These are phyloP conservation scores for Notocelia uddmanniana DNA, from an alignment of 2,888 invertebrate species.

Conservation along the genomic window DNA sequence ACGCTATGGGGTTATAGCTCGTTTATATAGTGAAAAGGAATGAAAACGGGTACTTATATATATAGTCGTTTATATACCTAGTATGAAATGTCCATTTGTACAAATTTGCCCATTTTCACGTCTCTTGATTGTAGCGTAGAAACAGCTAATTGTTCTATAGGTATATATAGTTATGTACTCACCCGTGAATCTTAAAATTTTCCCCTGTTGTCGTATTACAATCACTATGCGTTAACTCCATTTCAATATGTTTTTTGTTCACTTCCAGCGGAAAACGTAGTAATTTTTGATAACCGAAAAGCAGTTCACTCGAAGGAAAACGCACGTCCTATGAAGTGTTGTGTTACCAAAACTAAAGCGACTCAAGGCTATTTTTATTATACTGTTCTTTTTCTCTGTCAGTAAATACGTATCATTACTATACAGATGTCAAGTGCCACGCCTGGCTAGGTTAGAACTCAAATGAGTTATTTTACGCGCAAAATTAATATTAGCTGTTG, in stretches of 20 bases:
- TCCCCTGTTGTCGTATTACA: not conserved
- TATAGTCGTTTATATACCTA: too few species aligned
- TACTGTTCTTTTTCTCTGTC: not conserved
- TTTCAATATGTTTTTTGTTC: not conserved
- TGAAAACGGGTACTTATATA: too few species aligned
- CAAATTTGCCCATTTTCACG: too few species aligned
- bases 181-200: not conserved
- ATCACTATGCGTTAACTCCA: slow-evolving; percentile 1
- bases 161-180: not conserved
- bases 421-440: not conserved
- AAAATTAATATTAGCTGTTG: too few species aligned
- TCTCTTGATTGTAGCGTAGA: too few species aligned
- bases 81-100: too few species aligned
- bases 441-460: too few species aligned
- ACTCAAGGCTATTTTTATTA: not conserved
- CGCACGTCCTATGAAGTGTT: not conserved
- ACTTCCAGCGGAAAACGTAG: not conserved
- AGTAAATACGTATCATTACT: not conserved
- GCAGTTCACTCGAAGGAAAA: not conserved
- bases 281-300: not conserved
- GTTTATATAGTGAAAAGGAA: too few species aligned
- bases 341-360: slow-evolving; percentile 10
- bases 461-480: too few species aligned
- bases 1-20: too few species aligned
- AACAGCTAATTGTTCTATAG: too few species aligned